phyloP scores from a whole-genome alignment of 2,113 vertebrate species.

The Cisticola juncidis region DNA sequence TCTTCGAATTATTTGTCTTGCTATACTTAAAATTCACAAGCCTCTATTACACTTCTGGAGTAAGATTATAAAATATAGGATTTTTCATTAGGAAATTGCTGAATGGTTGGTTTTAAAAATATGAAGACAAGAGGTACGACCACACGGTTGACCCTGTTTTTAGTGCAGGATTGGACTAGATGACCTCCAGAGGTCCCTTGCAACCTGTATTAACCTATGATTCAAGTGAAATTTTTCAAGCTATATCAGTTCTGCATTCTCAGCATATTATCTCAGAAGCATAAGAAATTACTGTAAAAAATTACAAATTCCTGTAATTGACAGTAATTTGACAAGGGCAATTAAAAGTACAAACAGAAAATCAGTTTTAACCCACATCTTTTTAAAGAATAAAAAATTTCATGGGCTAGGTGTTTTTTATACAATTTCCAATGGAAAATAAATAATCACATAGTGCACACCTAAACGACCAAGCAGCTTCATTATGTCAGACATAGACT shows the following conservation, averaged over 20 bases:
- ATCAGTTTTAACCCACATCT: neutral
- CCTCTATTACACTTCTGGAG: neutral
- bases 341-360: neutral
- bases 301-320: neutral
- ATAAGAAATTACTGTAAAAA: neutral
- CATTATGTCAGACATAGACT: neutral
- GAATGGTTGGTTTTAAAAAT: neutral
- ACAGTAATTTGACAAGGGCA: too few species aligned
- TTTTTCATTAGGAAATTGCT: neutral
- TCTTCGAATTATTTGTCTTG: neutral
- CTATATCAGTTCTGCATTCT: neutral
- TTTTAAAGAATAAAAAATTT: neutral
- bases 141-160: neutral
- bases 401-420: neutral
- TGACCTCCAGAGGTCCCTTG: neutral
- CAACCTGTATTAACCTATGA: neutral
- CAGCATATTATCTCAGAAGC: neutral
- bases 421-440: neutral
- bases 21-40: neutral
- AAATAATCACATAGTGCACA: neutral
- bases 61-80: neutral
- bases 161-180: neutral
- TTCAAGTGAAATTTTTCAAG: neutral
- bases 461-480: neutral
- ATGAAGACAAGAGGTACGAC: neutral